Evolutionary conservation across 1,140 invertebrate genomes (phyloP), one percentile per base, ranked within the genome.

Genomic region (Contarinia nasturtii): DNA sequence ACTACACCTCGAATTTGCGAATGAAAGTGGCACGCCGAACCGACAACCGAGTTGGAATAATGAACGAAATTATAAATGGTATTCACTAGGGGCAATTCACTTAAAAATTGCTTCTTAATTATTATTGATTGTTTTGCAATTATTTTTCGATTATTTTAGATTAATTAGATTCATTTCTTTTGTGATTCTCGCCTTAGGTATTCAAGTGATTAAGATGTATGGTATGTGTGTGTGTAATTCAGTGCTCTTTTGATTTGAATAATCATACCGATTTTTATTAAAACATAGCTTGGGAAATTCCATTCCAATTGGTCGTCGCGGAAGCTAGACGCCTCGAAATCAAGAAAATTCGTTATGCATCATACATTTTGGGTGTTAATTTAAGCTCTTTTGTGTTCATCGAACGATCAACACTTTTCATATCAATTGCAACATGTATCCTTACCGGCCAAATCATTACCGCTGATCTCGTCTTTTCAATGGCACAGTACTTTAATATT

Each of bases 131-230:
- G n/a, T n/a, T n/a, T n/a, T n/a, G n/a, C n/a, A n/a, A n/a, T n/a
- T n/a, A n/a, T n/a, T n/a, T n/a, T n/a, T n/a, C n/a, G n/a, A n/a
- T n/a, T n/a, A n/a, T n/a, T n/a, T n/a, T n/a, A n/a, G n/a, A n/a
- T n/a, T n/a, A n/a, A n/a, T n/a, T 62, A n/a, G n/a, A n/a, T n/a
- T n/a, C n/a, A n/a, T n/a, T n/a, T n/a, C n/a, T n/a, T n/a, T n/a
- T n/a, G n/a, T n/a, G n/a, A n/a, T n/a, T n/a, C n/a, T n/a, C n/a
- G 34, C n/a, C 34, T 10, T 8, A 36, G 8, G 8, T 52, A 48
- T 73, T 50, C 53, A 80, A 67, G 71, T 79, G 0, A 79, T 88
- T 17, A 87, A 86, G 66, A 85, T 86, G 80, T 83, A 82, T 52
- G n/a, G n/a, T n/a, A n/a, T n/a, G n/a, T n/a, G n/a, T n/a, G n/a